Evolutionary conservation across 2,797 vertebrate species (phyloP), one percentile per base, ranked within the genome.

Genomic region (Fringilla coelebs): DNA sequence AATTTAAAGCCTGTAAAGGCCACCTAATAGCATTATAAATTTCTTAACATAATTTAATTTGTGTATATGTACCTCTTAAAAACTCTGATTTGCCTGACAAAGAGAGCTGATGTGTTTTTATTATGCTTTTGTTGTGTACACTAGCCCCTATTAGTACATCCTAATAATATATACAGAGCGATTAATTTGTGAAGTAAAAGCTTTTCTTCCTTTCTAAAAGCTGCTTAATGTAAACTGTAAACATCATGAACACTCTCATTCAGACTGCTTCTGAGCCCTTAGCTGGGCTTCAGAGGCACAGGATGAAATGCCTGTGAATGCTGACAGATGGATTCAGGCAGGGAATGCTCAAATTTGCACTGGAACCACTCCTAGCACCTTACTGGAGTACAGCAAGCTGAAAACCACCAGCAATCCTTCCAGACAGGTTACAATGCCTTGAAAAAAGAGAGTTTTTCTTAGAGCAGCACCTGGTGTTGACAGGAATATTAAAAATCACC

Each of bases 101-200:
- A 46, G 73, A 87, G 63, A 83, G 78, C 55, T 76, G 81, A 75
- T 85, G 40, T 85, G 83, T 87, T 96, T 97, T 96, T 88, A 45
- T 90, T 90, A 78, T 87, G 70, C 68, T 93, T 93, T 94, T 94
- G 54, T 71, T 93, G 85, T 95, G 88, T 86, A 91, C 85, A 73
- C 89, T 87, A 74, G 14, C 72, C 67, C 62, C 92, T 96, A 94
- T 95, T 95, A 93, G 90, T 89, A 83, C 81, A 89, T 85, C 91
- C 60, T 52, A 86, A 95, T 70, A 95, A 90, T 74, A 88, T 76
- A 96, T 20, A 95, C 90, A 92, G 65, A 95, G 78, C 61, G 0
- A 93, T 94, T 96, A 94, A 96, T 89, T 95, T 62, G 43, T 18
- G 55, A 90, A 94, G 67, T 94, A 96, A 97, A 97, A 96, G 94